Conservation (phyloP, 2,888 invertebrate genomes). For the Ecliptopera silaceata region DNA sequence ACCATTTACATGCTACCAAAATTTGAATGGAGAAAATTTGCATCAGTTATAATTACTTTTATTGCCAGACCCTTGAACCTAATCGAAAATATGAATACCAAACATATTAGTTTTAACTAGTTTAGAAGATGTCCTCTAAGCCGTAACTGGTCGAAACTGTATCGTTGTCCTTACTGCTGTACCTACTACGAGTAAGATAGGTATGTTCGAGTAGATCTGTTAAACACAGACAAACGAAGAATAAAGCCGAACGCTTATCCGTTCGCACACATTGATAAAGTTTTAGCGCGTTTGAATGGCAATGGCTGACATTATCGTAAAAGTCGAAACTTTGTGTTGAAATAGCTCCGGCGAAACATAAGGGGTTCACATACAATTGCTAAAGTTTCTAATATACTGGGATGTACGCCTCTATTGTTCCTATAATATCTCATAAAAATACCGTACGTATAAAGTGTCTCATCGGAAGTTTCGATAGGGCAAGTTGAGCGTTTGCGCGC, state of each 20-base stretch:
- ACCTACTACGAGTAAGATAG: too few relatives aligned
- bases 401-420: slow-evolving; percentile 71
- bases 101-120: neutral
- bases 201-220: slow-evolving; percentile 10
- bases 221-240: slow-evolving; percentile 31
- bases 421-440: slow-evolving; percentile 75
- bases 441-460: slow-evolving; percentile 62
- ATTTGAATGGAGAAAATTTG: neutral
- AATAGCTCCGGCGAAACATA: slow-evolving; percentile 78
- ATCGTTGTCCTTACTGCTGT: neutral
- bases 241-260: slow-evolving; percentile 74
- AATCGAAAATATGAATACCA: neutral
- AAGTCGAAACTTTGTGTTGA: slow-evolving; percentile 79
- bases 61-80: neutral
- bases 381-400: slow-evolving; percentile 78
- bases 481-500: slow-evolving; percentile 33
- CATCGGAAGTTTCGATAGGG: slow-evolving; percentile 49
- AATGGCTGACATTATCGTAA: slow-evolving; percentile 83
- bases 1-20: neutral
- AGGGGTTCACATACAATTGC: slow-evolving; percentile 81
- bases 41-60: neutral
- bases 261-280: slow-evolving; percentile 80
- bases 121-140: slow-evolving; percentile 2
- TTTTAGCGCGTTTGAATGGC: slow-evolving; percentile 81
- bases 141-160: slow-evolving; percentile 11